Percentiles rank a stretch among this genome's conserved stretches.
Evolutionary conservation across 1,140 invertebrate genomes (phyloP).

Genomic region (Formica exsecta): DNA sequence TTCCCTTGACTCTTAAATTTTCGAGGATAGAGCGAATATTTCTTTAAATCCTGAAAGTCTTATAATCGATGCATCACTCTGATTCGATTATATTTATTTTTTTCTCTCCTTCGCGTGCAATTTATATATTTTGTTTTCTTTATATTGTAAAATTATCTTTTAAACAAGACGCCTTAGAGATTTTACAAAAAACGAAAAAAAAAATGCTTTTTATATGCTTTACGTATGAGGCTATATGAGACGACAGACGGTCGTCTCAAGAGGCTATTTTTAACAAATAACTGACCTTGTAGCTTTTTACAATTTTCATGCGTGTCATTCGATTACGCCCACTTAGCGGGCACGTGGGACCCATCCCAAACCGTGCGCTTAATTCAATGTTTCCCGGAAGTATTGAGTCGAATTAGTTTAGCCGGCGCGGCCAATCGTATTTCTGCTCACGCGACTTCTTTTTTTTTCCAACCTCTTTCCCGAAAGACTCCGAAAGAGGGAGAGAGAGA

Average conservation of each 20-base stretch:
- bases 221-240: no score
- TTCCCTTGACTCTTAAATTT: not conserved
- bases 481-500: not conserved
- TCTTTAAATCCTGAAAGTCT: not conserved
- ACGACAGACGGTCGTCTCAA: not conserved
- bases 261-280: not conserved
- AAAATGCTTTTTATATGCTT: not conserved
- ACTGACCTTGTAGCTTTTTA: conserved; percentile 18
- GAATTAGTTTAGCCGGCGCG: conserved; percentile 41
- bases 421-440: conserved; percentile 15
- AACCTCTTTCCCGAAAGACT: not conserved
- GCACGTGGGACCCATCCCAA: conserved; percentile 4
- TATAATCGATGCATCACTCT: not conserved
- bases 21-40: not conserved
- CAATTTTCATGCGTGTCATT: conserved; percentile 47
- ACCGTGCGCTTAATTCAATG: conserved; percentile 47
- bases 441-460: not conserved
- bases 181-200: not conserved
- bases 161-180: not conserved
- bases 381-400: conserved; percentile 33
- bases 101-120: not conserved
- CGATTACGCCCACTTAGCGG: conserved; percentile 33
- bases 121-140: not conserved
- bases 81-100: not conserved
- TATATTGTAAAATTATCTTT: not conserved